phyloP scores from a whole-genome alignment of 2,888 invertebrate species.

The Cerceris ruficornis region DNA sequence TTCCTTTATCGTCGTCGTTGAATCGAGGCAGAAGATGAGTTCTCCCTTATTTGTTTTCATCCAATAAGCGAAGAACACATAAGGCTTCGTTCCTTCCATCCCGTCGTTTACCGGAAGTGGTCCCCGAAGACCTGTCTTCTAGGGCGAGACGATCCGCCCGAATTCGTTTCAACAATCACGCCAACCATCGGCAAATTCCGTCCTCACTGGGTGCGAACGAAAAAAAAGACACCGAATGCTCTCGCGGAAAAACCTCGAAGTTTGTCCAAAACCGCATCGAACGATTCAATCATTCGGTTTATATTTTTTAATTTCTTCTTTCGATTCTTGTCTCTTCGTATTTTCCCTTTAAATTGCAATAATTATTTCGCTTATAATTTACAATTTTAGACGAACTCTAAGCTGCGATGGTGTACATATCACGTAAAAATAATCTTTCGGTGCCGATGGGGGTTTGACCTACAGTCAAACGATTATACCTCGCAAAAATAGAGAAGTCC shows the following conservation, averaged over 20 bases:
- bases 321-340: too few relatives aligned
- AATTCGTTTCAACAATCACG: constrained; percentile 50
- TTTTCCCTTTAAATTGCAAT: too few relatives aligned
- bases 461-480: too few relatives aligned
- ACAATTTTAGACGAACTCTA: too few relatives aligned
- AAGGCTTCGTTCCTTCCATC: constrained; percentile 34
- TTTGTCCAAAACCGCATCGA: not conserved
- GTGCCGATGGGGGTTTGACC: too few relatives aligned
- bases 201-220: not conserved
- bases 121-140: constrained; percentile 41
- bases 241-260: not conserved
- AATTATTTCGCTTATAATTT: too few relatives aligned
- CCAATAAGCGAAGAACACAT: constrained; percentile 65
- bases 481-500: too few relatives aligned
- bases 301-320: too few relatives aligned
- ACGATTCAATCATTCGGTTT: too few relatives aligned
- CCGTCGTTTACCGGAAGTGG: constrained; percentile 53
- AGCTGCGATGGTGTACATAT: too few relatives aligned
- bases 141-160: constrained; percentile 28
- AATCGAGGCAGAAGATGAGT: constrained; percentile 68
- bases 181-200: constrained; percentile 24
- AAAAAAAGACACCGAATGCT: constrained; percentile 1
- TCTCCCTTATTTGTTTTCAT: constrained; percentile 71
- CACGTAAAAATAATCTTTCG: too few relatives aligned
- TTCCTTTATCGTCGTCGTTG: constrained; percentile 69